phyloP scores from a whole-genome alignment of 2,113 vertebrate genomes.

The Peromyscus californicus region DNA sequence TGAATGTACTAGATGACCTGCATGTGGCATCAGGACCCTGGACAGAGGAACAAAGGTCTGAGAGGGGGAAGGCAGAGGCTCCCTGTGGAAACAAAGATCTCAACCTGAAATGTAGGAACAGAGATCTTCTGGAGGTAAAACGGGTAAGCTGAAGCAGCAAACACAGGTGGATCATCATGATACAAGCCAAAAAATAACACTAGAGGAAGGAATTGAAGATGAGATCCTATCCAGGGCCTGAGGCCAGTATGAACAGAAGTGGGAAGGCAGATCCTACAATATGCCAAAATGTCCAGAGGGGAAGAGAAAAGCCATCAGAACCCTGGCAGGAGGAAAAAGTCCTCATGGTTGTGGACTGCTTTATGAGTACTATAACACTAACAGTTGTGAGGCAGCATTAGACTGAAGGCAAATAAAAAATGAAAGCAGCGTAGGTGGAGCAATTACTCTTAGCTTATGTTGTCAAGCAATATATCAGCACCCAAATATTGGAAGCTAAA shows the following conservation, averaged over 20 bases:
- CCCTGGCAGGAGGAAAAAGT: background rate
- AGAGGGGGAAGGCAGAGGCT: background rate
- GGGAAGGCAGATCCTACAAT: background rate
- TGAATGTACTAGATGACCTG: rapidly evolving
- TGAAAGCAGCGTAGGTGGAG: background rate
- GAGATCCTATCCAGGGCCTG: background rate
- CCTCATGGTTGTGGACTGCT: background rate
- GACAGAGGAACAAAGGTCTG: background rate
- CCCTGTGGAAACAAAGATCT: background rate
- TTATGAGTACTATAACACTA: background rate
- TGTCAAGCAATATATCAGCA: background rate
- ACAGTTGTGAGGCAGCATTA: background rate
- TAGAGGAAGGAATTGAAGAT: background rate
- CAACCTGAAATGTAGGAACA: background rate
- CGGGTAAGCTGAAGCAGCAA: background rate
- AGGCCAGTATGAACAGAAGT: background rate
- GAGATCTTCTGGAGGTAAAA: background rate
- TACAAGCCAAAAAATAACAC: background rate
- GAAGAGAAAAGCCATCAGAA: background rate
- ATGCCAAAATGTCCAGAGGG: background rate
- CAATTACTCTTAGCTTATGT: background rate
- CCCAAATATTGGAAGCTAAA: background rate
- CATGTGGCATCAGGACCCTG: background rate
- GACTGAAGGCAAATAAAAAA: background rate
- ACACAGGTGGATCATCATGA: too few species aligned